Conservation (phyloP, 2,113 vertebrate genomes). For the Rhea pennata region DNA sequence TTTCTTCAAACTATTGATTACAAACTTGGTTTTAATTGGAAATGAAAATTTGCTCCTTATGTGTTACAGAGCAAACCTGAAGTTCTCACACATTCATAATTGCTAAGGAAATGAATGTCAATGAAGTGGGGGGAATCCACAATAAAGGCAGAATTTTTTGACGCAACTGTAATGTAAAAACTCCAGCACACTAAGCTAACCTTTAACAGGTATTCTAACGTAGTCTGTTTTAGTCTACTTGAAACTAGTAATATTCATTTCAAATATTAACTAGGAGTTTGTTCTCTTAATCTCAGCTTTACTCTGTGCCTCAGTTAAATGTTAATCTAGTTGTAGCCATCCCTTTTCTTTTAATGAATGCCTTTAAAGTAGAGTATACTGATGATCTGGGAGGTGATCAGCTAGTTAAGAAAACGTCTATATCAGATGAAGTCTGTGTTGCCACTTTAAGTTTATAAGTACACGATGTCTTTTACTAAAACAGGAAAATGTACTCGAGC, state of each 20-base stretch:
- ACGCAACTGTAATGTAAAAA: background rate
- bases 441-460: background rate
- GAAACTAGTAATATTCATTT: background rate
- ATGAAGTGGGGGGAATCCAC: background rate
- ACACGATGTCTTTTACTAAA: background rate
- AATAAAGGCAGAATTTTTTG: background rate
- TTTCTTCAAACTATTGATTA: background rate
- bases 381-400: background rate
- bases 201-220: background rate
- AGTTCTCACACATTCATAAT: background rate
- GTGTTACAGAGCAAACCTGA: background rate
- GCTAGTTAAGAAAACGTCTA: background rate
- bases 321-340: background rate
- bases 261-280: background rate
- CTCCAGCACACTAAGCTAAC: background rate
- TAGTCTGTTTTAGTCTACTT: background rate
- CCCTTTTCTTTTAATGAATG: background rate
- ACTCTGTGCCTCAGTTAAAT: constrained; percentile 24
- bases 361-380: background rate
- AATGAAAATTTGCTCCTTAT: background rate
- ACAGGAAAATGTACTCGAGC: background rate
- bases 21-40: background rate
- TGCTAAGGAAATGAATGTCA: background rate
- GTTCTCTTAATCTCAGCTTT: background rate
- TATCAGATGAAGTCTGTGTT: background rate